Evolutionary conservation across 2,797 vertebrate species (phyloP).

Genomic region (Gallirallus australis): DNA sequence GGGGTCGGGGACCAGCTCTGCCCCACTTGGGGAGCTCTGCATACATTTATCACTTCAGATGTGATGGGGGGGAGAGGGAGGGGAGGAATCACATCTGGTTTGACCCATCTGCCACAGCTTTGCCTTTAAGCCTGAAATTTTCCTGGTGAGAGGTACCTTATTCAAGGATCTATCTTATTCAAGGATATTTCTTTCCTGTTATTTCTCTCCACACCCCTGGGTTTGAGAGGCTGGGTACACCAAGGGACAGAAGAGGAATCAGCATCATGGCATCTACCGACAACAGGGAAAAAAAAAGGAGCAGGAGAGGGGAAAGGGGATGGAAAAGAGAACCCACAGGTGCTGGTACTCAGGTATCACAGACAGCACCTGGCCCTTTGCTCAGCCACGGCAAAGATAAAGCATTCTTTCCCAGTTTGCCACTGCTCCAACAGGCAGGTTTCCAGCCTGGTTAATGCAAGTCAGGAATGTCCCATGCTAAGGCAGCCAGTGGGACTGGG

Average conservation of each 20-base stretch:
- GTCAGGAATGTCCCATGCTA: conserved; percentile 27
- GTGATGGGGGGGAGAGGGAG: not conserved
- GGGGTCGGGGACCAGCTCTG: not conserved
- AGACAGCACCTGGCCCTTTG: not conserved
- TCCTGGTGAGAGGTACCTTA: not conserved
- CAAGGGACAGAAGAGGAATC: not conserved
- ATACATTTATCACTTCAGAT: not conserved
- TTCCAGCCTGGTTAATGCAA: conserved; percentile 39
- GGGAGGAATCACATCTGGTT: not conserved
- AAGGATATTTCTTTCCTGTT: not conserved
- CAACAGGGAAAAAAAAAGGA: not conserved
- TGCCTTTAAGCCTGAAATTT: not conserved
- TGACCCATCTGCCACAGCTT: not conserved
- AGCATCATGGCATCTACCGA: not conserved
- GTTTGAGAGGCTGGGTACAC: not conserved
- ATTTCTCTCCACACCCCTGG: not conserved
- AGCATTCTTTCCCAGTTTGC: conserved; percentile 11
- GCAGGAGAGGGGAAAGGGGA: not conserved
- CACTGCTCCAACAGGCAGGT: not conserved
- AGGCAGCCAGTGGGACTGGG: not conserved
- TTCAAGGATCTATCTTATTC: not conserved
- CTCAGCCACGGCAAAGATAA: not conserved
- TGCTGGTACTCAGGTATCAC: not conserved
- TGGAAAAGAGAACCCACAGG: not conserved
- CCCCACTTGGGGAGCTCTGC: not conserved